phyloP scores from a whole-genome alignment of 2,888 invertebrate genomes.

The Biston betularia region DNA sequence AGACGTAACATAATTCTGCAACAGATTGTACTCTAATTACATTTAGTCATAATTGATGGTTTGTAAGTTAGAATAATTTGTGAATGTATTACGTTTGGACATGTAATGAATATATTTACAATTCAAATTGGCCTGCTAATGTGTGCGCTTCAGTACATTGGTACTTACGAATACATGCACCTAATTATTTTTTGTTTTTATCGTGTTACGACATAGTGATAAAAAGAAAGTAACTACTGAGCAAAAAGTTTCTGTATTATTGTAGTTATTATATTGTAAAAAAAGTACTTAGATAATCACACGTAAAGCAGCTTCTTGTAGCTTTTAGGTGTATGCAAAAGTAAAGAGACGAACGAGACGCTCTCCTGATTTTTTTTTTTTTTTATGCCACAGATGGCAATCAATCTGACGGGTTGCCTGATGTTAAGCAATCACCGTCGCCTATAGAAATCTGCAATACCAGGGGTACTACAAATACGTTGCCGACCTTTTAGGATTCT shows the following conservation, averaged over 20 bases:
- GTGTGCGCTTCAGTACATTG: neutral
- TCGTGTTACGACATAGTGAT: neutral
- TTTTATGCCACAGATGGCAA: no score
- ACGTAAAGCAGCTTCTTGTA: no score
- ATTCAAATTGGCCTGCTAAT: constrained; percentile 22
- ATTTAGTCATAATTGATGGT: constrained; percentile 37
- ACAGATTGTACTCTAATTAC: constrained; percentile 32
- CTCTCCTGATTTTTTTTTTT: no score
- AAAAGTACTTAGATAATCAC: neutral
- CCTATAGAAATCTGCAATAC: no score
- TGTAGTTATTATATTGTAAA: neutral
- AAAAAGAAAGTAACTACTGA: neutral
- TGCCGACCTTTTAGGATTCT: no score
- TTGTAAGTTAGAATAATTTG: constrained; percentile 24
- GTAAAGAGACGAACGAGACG: no score
- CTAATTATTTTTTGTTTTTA: neutral
- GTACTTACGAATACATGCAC: neutral
- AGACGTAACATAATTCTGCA: neutral
- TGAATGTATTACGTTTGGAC: constrained; percentile 26
- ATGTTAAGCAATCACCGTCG: no score
- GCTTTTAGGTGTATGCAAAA: no score
- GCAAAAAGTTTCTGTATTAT: neutral
- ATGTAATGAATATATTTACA: constrained; percentile 34
- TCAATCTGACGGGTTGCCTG: no score
- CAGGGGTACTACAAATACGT: no score